Conservation (phyloP, 2,797 vertebrate species). For the Etheostoma perlongum region DNA sequence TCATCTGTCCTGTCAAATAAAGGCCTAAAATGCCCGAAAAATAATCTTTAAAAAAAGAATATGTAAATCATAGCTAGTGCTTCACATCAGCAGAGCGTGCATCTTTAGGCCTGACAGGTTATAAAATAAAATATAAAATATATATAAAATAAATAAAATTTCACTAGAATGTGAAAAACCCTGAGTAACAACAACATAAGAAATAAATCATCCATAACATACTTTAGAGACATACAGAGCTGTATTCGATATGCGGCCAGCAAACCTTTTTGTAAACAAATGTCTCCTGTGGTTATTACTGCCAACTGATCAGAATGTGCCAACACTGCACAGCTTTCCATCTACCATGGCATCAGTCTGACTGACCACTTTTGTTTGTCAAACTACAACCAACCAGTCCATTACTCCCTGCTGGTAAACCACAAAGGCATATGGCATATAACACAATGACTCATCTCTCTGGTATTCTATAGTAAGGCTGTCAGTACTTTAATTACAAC, state of each 20-base stretch:
- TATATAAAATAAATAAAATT: too few species aligned
- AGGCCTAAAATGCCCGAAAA: too few species aligned
- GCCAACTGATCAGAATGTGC: neutral
- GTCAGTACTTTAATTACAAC: too few species aligned
- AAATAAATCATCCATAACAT: neutral
- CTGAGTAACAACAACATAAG: neutral
- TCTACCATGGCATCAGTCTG: neutral
- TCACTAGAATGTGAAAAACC: neutral
- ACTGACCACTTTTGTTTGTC: neutral
- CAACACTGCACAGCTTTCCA: neutral
- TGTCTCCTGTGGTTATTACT: neutral
- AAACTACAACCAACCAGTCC: too few species aligned
- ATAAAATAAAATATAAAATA: too few species aligned
- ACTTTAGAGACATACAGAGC: neutral
- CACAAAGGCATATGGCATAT: neutral
- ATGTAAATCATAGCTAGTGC: neutral
- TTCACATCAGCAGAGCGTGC: neutral
- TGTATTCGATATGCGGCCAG: neutral
- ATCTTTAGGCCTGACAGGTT: neutral
- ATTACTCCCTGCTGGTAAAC: neutral
- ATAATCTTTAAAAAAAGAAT: neutral
- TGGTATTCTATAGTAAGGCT: rapidly evolving
- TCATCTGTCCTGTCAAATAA: too few species aligned
- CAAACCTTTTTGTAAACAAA: slow-evolving; percentile 4
- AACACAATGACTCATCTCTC: neutral